Conservation (phyloP, 2,888 invertebrate species). For the Epinotia ramella region DNA sequence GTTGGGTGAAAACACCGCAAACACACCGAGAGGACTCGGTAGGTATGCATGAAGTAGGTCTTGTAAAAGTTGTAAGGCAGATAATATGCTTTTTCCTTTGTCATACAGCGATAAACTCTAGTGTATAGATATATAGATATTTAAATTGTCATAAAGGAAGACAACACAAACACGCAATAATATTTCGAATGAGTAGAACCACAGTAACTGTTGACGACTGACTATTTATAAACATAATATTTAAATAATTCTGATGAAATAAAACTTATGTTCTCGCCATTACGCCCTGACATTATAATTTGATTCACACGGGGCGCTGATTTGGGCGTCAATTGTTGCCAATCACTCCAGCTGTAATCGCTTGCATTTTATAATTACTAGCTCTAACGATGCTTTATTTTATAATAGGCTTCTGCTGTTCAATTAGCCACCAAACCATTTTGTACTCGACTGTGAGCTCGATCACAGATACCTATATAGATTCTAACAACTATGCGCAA, state of each 20-base stretch:
- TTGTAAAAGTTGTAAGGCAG: no score
- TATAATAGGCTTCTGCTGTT: not conserved
- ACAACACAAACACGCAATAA: no score
- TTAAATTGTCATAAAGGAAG: no score
- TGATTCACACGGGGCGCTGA: constrained; percentile 46
- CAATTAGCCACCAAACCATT: not conserved
- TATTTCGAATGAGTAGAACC: no score
- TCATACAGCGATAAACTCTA: no score
- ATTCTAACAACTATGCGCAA: not conserved
- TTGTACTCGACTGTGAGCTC: not conserved
- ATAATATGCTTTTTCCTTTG: no score
- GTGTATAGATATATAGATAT: no score
- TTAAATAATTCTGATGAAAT: not conserved
- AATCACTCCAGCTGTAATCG: constrained; percentile 44
- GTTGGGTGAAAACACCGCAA: no score
- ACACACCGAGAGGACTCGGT: no score
- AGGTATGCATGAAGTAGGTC: no score
- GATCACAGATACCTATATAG: no score
- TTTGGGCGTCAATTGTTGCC: constrained; percentile 52
- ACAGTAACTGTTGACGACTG: not conserved
- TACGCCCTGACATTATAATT: constrained; percentile 52
- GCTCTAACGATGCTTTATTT: constrained; percentile 16
- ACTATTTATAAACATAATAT: not conserved
- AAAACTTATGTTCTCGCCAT: constrained; percentile 41
- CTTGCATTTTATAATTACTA: constrained; percentile 33